Conservation (phyloP, 2,888 invertebrate species). For the Pseudeuparius sepicola region DNA sequence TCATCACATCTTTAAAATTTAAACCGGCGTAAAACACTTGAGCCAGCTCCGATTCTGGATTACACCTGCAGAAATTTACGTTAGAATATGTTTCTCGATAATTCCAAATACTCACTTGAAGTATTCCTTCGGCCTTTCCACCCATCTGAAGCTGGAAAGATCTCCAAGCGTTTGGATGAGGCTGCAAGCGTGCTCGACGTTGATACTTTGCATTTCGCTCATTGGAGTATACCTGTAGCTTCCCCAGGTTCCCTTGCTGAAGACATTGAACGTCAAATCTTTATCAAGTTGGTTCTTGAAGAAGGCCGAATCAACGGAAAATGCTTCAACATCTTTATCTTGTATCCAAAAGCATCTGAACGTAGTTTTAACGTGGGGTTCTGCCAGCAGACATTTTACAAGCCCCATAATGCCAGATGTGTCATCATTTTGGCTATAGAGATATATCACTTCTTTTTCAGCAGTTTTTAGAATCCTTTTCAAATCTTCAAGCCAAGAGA, state of each 20-base stretch:
- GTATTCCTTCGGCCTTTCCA: too few species aligned
- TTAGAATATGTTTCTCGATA: too few species aligned
- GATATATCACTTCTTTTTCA: constrained; percentile 17
- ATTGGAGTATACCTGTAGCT: constrained; percentile 24
- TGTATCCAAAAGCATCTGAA: constrained; percentile 23
- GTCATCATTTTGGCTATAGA: constrained; percentile 18
- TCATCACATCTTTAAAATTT: constrained; percentile 94
- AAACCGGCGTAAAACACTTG: constrained; percentile 74
- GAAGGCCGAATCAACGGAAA: constrained; percentile 22
- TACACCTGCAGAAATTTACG: too few species aligned
- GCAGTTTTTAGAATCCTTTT: too few species aligned
- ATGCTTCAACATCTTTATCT: constrained; percentile 20
- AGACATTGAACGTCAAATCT: constrained; percentile 26
- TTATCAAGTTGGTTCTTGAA: constrained; percentile 24
- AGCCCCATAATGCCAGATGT: constrained; percentile 26
- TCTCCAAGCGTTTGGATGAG: constrained; percentile 49
- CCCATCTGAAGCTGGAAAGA: constrained; percentile 68
- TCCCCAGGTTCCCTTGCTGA: constrained; percentile 26
- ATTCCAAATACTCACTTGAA: too few species aligned
- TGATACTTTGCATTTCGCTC: constrained; percentile 11
- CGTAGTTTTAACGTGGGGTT: constrained; percentile 15
- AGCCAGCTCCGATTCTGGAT: too few species aligned
- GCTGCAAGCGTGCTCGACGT: constrained; percentile 41
- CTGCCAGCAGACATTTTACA: constrained; percentile 22
- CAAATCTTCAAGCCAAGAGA: too few species aligned